Evolutionary conservation across 2,888 invertebrate species (phyloP), one percentile per base, ranked within the genome.

Genomic region (Synanthedon vespiformis): DNA sequence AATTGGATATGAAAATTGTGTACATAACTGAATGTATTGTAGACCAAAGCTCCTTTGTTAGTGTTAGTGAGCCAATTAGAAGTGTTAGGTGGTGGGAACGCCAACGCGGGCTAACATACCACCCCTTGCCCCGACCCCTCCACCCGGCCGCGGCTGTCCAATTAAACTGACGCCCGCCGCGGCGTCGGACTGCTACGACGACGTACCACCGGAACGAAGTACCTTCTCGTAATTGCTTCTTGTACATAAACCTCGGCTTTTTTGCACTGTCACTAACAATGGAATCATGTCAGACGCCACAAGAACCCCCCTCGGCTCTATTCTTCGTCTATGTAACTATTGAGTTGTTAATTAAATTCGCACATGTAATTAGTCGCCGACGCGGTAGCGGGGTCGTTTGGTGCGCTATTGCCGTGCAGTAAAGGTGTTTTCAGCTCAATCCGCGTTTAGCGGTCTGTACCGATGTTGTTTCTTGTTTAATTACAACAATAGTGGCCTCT

Each of bases 401-500:
- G 41, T 18, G 5, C 70, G 54, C 58, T 83, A 76, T 68, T 58
- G 55, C 72, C 12, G 50, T 40, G 63, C 52, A 53, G 63, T 72
- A 80, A 62, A 72, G 75, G 60, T 64, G 66, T 68, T 67, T 77
- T 80, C 64, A 53, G 69, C 58, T 57, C 61, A 63, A 64, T 58
- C 56, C 55, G 51, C 56, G 57, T 63, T 63, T 62, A 56, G 58
- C 68, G 67, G 69, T 67, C 69, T 65, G 70, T 72, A 72, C 72
- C 70, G 74, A 72, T 74, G 74, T 77, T 74, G 75, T 74, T 76
- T 77, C 80, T 81, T 81, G 84, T 85, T 86, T 84, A 87, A 86
- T 87, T 86, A 85, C 83, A 86, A 87, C 86, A 87, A 86, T 86
- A 86, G 86, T 85, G 77, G 79, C 76, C 80, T 78, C 84, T 87